Conservation (phyloP, 2,113 vertebrate species). For the Hucho hucho region DNA sequence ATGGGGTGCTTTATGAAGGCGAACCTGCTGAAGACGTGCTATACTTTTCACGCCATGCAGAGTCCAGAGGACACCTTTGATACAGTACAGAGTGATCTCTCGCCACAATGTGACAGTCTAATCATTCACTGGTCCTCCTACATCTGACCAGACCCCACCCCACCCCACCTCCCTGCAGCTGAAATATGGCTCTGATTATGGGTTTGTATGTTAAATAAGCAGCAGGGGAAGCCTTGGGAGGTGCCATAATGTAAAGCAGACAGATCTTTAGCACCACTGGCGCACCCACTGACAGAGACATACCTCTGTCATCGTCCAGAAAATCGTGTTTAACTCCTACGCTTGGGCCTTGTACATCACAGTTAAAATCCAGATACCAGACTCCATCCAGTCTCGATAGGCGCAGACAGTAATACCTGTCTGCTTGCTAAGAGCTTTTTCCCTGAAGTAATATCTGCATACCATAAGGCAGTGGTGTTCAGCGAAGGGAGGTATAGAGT, state of each 20-base stretch:
- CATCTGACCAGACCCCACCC: slow-evolving; percentile 20
- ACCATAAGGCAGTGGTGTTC: slow-evolving; percentile 38
- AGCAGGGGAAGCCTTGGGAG: slow-evolving; percentile 56
- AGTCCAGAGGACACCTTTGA: slow-evolving; percentile 15
- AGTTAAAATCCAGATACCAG: slow-evolving; percentile 39
- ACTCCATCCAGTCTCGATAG: slow-evolving; percentile 48
- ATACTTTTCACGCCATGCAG: neutral
- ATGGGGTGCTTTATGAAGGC: slow-evolving; percentile 5
- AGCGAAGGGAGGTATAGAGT: slow-evolving; percentile 38
- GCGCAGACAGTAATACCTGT: slow-evolving; percentile 45
- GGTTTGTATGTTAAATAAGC: slow-evolving; percentile 46
- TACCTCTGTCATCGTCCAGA: slow-evolving; percentile 57
- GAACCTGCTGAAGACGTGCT: slow-evolving; percentile 1
- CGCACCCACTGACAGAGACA: slow-evolving; percentile 52
- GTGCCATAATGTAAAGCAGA: slow-evolving; percentile 68
- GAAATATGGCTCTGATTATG: slow-evolving; percentile 70
- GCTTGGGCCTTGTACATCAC: slow-evolving; percentile 41
- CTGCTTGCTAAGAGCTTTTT: slow-evolving; percentile 36
- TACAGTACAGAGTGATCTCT: slow-evolving; percentile 12
- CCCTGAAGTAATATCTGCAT: slow-evolving; percentile 61
- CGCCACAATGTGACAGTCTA: slow-evolving; percentile 32
- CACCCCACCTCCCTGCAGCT: slow-evolving; percentile 49
- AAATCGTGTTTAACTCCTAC: slow-evolving; percentile 56
- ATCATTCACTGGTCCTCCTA: slow-evolving; percentile 39
- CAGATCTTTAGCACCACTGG: slow-evolving; percentile 52